These are phyloP conservation scores for Drosophila nigromelanica DNA, from an alignment of 1,140 invertebrate genomes.

Conservation along the genomic window DNA sequence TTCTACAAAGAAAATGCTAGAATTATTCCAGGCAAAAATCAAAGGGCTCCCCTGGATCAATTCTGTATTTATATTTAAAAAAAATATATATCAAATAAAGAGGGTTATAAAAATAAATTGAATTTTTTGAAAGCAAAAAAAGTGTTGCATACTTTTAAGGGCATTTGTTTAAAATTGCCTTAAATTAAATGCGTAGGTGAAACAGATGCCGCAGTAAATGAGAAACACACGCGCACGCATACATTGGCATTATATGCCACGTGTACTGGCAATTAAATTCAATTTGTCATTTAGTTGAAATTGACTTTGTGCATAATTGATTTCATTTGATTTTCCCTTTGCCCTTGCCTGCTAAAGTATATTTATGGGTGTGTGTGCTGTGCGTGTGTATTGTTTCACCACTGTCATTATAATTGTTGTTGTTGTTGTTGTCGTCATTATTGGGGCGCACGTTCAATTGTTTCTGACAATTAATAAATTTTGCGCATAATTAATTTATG, in stretches of 20 bases:
- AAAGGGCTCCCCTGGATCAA: too few species aligned
- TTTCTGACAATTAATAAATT: conserved; percentile 75
- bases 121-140: conserved; percentile 12
- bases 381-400: conserved; percentile 29
- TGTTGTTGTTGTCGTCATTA: conserved; percentile 22
- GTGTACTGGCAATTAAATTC: conserved; percentile 67
- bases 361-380: conserved; percentile 11
- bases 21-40: too few species aligned
- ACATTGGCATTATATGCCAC: conserved; percentile 35
- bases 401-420: conserved; percentile 27
- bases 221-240: conserved; percentile 10
- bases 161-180: conserved; percentile 1
- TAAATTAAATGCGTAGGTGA: conserved; percentile 20
- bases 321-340: conserved; percentile 63
- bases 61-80: too few species aligned
- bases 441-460: conserved; percentile 58
- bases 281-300: conserved; percentile 66
- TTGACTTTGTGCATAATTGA: conserved; percentile 73
- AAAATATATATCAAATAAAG: too few species aligned
- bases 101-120: background rate
- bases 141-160: conserved; percentile 33
- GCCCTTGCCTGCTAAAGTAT: conserved; percentile 1
- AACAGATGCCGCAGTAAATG: conserved; percentile 31
- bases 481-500: conserved; percentile 73
- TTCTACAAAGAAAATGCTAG: too few species aligned